Percentiles rank a stretch among this genome's conserved stretches.
Evolutionary conservation across 2,113 vertebrate species (phyloP).

Genomic region (Rhabdornis inornatus): DNA sequence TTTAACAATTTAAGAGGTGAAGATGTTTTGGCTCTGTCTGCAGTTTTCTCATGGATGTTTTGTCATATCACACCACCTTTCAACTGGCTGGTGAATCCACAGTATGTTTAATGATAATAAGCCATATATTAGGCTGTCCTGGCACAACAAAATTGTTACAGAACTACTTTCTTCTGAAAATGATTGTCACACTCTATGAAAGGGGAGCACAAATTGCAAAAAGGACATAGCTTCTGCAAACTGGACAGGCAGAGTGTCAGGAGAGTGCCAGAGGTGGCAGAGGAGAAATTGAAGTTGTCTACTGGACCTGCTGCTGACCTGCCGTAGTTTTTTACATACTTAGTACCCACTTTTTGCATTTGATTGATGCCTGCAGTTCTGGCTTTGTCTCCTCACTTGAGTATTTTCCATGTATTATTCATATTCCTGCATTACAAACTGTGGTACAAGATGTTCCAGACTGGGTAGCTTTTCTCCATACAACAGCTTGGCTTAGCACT

Average conservation of each 20-base stretch:
- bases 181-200: neutral
- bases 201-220: neutral
- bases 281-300: neutral
- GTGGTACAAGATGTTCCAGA: slow-evolving; percentile 42
- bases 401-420: slow-evolving; percentile 26
- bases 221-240: neutral
- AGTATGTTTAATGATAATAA: neutral
- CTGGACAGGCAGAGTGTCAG: neutral
- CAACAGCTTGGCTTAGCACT: slow-evolving; percentile 9
- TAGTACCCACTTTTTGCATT: neutral
- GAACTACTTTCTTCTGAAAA: neutral
- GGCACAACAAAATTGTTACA: neutral
- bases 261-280: neutral
- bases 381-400: slow-evolving; percentile 1
- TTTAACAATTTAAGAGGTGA: neutral
- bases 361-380: neutral
- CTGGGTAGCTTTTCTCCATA: slow-evolving; percentile 33
- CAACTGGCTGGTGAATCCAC: neutral
- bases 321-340: neutral
- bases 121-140: neutral
- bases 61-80: neutral
- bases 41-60: neutral
- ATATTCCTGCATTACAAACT: neutral
- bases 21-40: neutral
- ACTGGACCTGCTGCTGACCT: neutral